A percentile compares a stretch with the other conserved stretches of the same genome.
Conservation (phyloP, 2,113 vertebrate species). For the Herpailurus yagouaroundi region DNA sequence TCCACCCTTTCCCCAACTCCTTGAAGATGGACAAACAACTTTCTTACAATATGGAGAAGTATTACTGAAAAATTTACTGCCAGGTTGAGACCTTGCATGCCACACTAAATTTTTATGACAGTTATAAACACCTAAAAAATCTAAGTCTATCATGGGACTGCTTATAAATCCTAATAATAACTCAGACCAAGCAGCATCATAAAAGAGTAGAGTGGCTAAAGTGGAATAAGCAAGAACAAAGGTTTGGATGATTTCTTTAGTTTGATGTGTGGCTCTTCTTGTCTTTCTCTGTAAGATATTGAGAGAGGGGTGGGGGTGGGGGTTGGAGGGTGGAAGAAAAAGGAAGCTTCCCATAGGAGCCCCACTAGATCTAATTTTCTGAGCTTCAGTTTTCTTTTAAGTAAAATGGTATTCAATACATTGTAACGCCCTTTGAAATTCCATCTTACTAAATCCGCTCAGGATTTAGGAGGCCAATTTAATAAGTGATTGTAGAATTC, state of each 20-base stretch:
- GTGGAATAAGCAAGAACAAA: slow-evolving; percentile 59
- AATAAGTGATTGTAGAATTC: slow-evolving; percentile 77
- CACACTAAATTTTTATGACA: slow-evolving; percentile 75
- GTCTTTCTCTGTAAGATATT: neutral
- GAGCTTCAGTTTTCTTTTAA: slow-evolving; percentile 69
- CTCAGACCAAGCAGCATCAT: slow-evolving; percentile 53
- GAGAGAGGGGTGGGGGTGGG: neutral
- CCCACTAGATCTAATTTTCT: slow-evolving; percentile 66
- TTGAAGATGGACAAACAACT: slow-evolving; percentile 68
- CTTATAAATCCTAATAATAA: slow-evolving; percentile 71
- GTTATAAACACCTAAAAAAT: slow-evolving; percentile 60
- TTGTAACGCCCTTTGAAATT: slow-evolving; percentile 73
- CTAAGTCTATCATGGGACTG: slow-evolving; percentile 64
- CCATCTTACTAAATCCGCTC: slow-evolving; percentile 73
- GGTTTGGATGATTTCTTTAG: slow-evolving; percentile 29
- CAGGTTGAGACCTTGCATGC: slow-evolving; percentile 74
- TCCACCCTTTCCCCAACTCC: neutral
- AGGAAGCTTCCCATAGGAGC: slow-evolving; percentile 30
- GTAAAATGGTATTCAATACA: slow-evolving; percentile 74
- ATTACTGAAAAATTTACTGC: slow-evolving; percentile 77
- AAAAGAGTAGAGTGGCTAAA: slow-evolving; percentile 56
- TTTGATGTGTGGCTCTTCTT: neutral
- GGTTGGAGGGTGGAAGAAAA: neutral
- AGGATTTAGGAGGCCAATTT: slow-evolving; percentile 76
- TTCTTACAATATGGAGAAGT: slow-evolving; percentile 64